phyloP scores from a whole-genome alignment of 2,113 vertebrate species.

The Ciconia stormi region DNA sequence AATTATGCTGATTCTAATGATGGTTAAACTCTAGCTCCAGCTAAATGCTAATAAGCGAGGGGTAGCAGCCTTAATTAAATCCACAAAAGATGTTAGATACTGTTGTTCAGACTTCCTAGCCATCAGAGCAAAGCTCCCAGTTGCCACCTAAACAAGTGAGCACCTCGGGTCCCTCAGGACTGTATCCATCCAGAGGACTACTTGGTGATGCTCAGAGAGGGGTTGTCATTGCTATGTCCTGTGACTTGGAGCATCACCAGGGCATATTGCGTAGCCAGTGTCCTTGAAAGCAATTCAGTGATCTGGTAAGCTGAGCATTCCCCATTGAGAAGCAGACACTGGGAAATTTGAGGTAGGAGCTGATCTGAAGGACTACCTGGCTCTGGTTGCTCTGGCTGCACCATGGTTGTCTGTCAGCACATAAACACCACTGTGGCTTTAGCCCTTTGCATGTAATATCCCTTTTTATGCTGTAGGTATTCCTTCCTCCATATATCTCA shows the following conservation, averaged over 20 bases:
- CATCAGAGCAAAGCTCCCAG: neutral
- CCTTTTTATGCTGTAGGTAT: neutral
- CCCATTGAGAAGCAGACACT: neutral
- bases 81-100: neutral
- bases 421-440: neutral
- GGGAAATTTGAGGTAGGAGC: no score
- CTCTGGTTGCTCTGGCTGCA: neutral
- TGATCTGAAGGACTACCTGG: neutral
- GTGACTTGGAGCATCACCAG: no score
- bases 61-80: neutral
- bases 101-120: neutral
- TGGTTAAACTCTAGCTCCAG: neutral
- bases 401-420: neutral
- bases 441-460: neutral
- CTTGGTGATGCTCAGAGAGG: neutral
- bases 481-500: neutral
- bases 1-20: conserved; percentile 10
- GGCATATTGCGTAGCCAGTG: rapidly evolving
- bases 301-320: neutral
- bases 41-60: neutral
- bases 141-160: neutral
- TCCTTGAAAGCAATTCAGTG: neutral
- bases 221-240: neutral
- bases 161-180: neutral
- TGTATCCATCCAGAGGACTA: neutral